These are phyloP conservation scores for Coelopa pilipes DNA, from an alignment of 2,888 invertebrate species.

Conservation along the genomic window DNA sequence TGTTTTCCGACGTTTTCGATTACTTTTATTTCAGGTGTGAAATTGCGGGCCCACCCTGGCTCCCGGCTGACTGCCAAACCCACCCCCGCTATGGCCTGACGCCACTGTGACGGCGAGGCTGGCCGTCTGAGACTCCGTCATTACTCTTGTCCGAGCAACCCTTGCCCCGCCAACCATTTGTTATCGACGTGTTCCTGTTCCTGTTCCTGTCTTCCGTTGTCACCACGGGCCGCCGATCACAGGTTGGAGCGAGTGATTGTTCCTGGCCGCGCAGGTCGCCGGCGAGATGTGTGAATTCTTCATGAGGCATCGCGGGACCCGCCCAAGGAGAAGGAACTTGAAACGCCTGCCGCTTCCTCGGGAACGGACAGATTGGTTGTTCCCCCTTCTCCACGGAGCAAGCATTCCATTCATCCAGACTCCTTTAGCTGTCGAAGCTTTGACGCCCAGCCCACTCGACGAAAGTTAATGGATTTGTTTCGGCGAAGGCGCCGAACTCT, in stretches of 20 bases:
- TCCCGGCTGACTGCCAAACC: too few relatives aligned
- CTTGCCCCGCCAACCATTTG: conserved; percentile 1
- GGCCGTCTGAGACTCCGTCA: neutral
- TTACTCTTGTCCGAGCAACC: neutral
- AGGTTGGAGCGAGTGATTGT: too few relatives aligned
- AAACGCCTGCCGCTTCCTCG: neutral
- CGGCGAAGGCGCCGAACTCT: neutral
- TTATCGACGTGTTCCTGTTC: conserved; percentile 5
- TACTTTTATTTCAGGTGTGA: conserved; percentile 33
- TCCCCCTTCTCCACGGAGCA: too few relatives aligned
- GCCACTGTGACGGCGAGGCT: too few relatives aligned
- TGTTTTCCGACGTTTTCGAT: conserved; percentile 31
- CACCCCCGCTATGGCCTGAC: too few relatives aligned
- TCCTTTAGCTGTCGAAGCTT: conserved; percentile 10
- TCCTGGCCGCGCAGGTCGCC: too few relatives aligned
- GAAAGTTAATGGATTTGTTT: conserved; percentile 49
- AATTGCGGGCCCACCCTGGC: conserved; percentile 6
- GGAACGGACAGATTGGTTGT: too few relatives aligned
- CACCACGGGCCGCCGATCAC: too few relatives aligned
- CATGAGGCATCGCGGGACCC: neutral
- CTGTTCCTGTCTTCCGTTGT: neutral
- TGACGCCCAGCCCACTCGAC: conserved; percentile 33
- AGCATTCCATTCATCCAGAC: too few relatives aligned
- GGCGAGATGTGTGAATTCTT: too few relatives aligned
- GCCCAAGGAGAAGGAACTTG: neutral